Base-by-base conservation (phyloP, 1,140 invertebrate species). In the Grapholita molesta region DNA sequence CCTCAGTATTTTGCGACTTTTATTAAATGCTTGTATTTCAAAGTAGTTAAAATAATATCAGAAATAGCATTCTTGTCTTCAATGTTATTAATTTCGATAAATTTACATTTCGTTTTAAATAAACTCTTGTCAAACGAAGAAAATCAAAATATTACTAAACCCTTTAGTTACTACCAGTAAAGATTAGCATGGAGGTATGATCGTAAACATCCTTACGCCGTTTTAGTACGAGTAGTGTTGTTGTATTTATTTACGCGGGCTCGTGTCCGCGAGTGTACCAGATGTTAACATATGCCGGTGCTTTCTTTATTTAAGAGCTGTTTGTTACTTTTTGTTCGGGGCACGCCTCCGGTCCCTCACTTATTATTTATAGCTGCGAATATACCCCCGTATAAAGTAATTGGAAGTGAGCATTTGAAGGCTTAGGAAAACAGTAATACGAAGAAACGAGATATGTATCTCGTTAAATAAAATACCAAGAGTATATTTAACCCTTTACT, bases 251-350 rank as follows among this genome's bases (percentile, higher is more conserved):
- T 61, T 61, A 28, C 24, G n/a, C 18, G 21, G 2, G 24, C 52
- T 67, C 69, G 69, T 70, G 53, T 69, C 57, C 70, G 64, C 70
- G 72, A 73, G 55, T 73, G 73, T 73, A 77, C 68, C 66, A 90
- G 88, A 86, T 90, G 88, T 82, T 82, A 89, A 86, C 88, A 90
- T 86, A 90, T 83, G 88, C 83, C 77, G 77, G 75, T 88, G 85
- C 87, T 89, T 90, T 88, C 88, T 90, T 89, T 88, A 90, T 90
- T 90, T 90, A 90, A 85, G 83, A 85, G 86, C 82, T 89, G 86
- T 89, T 89, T 89, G 86, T 90, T 90, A 88, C 86, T 89, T 88
- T 90, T 89, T 87, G 83, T 89, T 84, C 79, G 86, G 83, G 76
- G 79, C 85, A 85, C 86, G 86, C 86, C 86, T 85, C 83, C 85